These are phyloP conservation scores for Lampris megalopsis DNA, from an alignment of 2,113 vertebrate genomes.

Conservation along the genomic window DNA sequence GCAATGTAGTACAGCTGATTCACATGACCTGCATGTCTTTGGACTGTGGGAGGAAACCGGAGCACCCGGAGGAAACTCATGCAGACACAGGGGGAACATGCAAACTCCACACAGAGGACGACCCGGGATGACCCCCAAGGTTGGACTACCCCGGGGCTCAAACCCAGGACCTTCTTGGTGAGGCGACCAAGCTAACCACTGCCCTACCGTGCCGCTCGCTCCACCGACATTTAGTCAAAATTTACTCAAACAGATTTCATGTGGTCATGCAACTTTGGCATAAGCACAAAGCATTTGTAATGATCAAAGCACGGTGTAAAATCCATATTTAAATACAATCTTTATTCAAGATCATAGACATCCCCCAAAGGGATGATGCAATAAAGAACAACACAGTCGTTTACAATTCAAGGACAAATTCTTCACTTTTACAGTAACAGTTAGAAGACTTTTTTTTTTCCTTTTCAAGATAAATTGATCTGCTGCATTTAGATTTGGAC, in stretches of 20 bases:
- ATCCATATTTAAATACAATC: constrained; percentile 74
- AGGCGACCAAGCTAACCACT: too few species aligned
- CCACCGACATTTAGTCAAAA: too few species aligned
- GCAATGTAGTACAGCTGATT: too few species aligned
- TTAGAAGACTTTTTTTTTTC: constrained; percentile 56
- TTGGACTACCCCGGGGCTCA: too few species aligned
- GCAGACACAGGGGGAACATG: too few species aligned
- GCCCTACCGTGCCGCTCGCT: too few species aligned
- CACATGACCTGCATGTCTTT: too few species aligned
- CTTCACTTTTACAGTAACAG: constrained; percentile 76
- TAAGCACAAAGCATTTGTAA: neutral
- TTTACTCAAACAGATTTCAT: neutral
- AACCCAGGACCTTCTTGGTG: too few species aligned
- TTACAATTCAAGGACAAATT: constrained; percentile 78
- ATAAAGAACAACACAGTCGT: constrained; percentile 80
- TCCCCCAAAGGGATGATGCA: constrained; percentile 74
- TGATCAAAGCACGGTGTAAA: neutral
- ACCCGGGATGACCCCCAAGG: too few species aligned
- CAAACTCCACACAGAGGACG: too few species aligned
- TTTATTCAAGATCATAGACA: constrained; percentile 78
- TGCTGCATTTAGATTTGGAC: constrained; percentile 36
- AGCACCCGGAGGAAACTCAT: too few species aligned
- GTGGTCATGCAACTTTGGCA: neutral
- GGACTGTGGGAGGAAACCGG: too few species aligned
- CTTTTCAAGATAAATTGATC: constrained; percentile 38